Conservation (phyloP, 2,113 vertebrate species). For the Vombatus ursinus region DNA sequence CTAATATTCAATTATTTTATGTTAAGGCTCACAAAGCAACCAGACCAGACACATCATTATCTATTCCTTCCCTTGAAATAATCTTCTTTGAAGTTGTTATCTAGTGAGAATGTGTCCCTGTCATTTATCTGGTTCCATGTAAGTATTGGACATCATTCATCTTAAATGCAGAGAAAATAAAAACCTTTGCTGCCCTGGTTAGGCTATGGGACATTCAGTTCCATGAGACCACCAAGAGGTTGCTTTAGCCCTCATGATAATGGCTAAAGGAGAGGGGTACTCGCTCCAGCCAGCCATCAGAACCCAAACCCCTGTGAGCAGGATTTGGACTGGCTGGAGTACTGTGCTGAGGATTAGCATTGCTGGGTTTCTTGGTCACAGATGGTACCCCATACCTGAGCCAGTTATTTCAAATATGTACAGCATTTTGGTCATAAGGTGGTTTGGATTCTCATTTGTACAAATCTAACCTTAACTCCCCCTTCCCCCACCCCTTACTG, state of each 20-base stretch:
- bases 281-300: neutral
- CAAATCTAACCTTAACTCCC: no score
- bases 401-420: neutral
- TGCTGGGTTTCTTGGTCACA: neutral
- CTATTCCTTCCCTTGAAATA: neutral
- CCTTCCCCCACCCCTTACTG: neutral
- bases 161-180: neutral
- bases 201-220: neutral
- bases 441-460: neutral
- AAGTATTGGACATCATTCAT: constrained; percentile 7
- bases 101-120: neutral
- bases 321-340: neutral
- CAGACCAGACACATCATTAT: neutral
- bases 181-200: neutral
- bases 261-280: neutral
- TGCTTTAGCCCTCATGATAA: neutral
- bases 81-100: neutral
- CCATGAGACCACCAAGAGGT: neutral
- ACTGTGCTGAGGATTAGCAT: neutral
- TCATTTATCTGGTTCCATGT: neutral
- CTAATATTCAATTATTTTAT: neutral
- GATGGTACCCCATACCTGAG: neutral
- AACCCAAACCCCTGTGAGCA: neutral
- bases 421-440: neutral
- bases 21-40: neutral